These are phyloP conservation scores for Zaprionus davidi DNA, from an alignment of 1,140 invertebrate species.

Conservation along the genomic window DNA sequence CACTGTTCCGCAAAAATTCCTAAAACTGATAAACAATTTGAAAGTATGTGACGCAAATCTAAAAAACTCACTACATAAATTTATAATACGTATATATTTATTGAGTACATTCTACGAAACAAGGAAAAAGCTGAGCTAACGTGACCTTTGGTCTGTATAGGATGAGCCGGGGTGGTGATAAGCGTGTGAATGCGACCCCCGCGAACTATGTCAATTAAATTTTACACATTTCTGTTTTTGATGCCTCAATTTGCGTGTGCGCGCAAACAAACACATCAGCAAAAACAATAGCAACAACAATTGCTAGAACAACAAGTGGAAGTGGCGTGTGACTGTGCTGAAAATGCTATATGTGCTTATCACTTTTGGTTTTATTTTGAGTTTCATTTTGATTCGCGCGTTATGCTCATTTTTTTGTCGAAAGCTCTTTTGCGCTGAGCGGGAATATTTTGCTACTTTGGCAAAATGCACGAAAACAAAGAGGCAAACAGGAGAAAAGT, in stretches of 20 bases:
- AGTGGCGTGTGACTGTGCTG: constrained; percentile 38
- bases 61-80: background rate
- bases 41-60: background rate
- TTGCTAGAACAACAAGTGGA: constrained; percentile 4
- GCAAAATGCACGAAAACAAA: constrained; percentile 24
- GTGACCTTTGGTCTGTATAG: constrained; percentile 6
- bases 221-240: constrained; percentile 12
- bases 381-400: background rate
- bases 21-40: background rate
- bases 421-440: constrained; percentile 10
- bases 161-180: constrained; percentile 12
- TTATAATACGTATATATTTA: background rate
- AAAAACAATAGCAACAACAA: constrained; percentile 5
- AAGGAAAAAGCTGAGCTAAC: background rate
- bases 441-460: background rate
- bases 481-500: constrained; percentile 18
- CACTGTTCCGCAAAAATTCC: too few species aligned
- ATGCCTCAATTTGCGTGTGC: constrained; percentile 29
- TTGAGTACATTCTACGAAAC: background rate
- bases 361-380: constrained; percentile 1
- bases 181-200: constrained; percentile 46
- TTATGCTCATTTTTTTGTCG: background rate
- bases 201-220: constrained; percentile 17
- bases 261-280: constrained; percentile 17
- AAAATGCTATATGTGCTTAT: constrained; percentile 42